Percentiles rank a stretch among this genome's conserved stretches.
These are phyloP conservation scores for Balaeniceps rex DNA, from an alignment of 2,113 vertebrate genomes.

Conservation along the genomic window DNA sequence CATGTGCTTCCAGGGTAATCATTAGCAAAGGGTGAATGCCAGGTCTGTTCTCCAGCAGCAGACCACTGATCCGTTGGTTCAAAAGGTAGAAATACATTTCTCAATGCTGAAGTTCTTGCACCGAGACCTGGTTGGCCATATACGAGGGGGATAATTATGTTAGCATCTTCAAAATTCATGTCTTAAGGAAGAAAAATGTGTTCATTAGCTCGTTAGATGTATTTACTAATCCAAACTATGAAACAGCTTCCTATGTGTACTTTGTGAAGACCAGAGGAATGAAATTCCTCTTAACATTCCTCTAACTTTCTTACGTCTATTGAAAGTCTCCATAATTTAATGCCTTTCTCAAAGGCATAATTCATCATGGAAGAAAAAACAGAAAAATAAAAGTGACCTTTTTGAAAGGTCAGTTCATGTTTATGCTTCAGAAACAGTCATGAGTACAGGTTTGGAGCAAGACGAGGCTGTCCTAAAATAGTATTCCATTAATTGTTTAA, in stretches of 20 bases:
- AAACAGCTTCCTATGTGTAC: neutral
- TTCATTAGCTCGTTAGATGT: neutral
- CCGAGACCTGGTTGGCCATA: neutral
- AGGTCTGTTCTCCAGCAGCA: neutral
- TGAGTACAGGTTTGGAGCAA: constrained; percentile 6
- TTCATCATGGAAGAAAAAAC: constrained; percentile 38
- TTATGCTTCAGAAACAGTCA: constrained; percentile 20
- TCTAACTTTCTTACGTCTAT: neutral
- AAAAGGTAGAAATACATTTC: neutral
- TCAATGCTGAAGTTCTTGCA: neutral
- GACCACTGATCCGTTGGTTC: neutral
- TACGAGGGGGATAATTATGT: neutral
- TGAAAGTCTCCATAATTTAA: neutral
- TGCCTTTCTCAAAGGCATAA: constrained; percentile 39
- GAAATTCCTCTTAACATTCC: neutral
- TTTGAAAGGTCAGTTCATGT: constrained; percentile 52
- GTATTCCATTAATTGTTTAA: constrained; percentile 53
- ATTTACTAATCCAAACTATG: neutral
- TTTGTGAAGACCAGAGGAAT: neutral
- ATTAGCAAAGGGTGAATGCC: neutral
- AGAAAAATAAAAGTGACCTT: constrained; percentile 45
- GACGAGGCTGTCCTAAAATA: constrained; percentile 20
- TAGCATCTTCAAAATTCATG: neutral
- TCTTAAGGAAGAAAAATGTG: neutral
- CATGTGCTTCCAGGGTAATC: neutral